phyloP scores from a whole-genome alignment of 2,888 invertebrate genomes.

The Cephus pulcher region DNA sequence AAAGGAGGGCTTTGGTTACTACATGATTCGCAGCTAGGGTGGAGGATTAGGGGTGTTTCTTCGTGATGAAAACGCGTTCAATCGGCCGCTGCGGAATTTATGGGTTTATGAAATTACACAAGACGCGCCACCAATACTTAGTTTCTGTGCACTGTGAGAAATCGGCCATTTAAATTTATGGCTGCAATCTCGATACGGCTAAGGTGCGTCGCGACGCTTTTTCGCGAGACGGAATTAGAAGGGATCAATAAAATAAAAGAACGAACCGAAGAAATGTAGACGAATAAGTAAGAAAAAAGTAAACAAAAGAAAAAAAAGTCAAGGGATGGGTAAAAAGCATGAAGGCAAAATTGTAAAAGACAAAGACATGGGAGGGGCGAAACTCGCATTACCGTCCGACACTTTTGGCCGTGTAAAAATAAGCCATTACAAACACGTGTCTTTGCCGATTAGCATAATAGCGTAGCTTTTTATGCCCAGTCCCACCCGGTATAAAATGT shows the following conservation, averaged over 20 bases:
- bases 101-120: neutral
- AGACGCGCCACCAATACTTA: neutral
- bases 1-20: neutral
- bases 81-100: neutral
- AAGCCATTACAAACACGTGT: slow-evolving; percentile 59
- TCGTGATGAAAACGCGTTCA: neutral
- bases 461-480: slow-evolving; percentile 36
- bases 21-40: neutral
- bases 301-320: neutral
- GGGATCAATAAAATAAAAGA: neutral
- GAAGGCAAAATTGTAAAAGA: neutral
- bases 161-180: slow-evolving; percentile 40
- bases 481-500: slow-evolving; percentile 42
- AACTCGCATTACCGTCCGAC: slow-evolving; percentile 16
- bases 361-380: neutral
- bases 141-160: slow-evolving; percentile 8
- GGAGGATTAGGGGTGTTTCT: neutral
- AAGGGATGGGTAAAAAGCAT: neutral
- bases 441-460: slow-evolving; percentile 60
- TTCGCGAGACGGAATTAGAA: neutral
- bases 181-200: slow-evolving; percentile 9
- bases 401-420: slow-evolving; percentile 50
- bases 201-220: neutral
- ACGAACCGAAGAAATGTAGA: neutral
- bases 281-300: neutral